A percentile compares a stretch with the other conserved stretches of the same genome.
Evolutionary conservation across 2,797 vertebrate genomes (phyloP).

Genomic region (Myripristis murdjan): DNA sequence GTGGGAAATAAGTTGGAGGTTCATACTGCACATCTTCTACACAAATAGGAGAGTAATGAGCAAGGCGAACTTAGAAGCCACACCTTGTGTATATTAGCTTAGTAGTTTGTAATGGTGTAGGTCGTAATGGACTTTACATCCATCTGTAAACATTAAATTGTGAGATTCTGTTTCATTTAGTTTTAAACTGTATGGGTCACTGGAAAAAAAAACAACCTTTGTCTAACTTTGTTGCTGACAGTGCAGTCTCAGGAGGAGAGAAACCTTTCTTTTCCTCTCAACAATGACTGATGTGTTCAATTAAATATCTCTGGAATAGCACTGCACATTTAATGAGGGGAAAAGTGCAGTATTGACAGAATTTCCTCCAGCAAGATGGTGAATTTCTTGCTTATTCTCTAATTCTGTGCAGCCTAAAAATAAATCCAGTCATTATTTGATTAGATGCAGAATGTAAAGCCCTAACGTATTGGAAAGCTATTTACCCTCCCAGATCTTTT

Average conservation of each 20-base stretch:
- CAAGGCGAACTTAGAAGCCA: neutral
- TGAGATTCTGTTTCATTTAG: neutral
- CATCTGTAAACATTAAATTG: conserved; percentile 2
- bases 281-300: neutral
- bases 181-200: neutral
- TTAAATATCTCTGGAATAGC: neutral
- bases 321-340: conserved; percentile 11
- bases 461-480: neutral
- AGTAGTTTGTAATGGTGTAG: conserved; percentile 2
- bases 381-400: conserved; percentile 14
- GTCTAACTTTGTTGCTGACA: neutral
- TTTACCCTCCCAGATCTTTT: neutral
- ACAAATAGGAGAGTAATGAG: neutral
- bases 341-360: conserved; percentile 7
- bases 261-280: neutral
- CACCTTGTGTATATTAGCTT: too few relatives aligned
- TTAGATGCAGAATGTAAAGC: neutral
- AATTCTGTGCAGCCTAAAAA: conserved; percentile 5
- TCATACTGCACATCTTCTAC: too few relatives aligned
- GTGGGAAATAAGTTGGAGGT: neutral
- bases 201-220: neutral
- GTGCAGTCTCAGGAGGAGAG: neutral
- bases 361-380: conserved; percentile 8
- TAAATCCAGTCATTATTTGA: neutral
- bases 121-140: conserved; percentile 12